Conservation (phyloP, 2,113 vertebrate genomes). For the Ptychochromis oligacanthus region DNA sequence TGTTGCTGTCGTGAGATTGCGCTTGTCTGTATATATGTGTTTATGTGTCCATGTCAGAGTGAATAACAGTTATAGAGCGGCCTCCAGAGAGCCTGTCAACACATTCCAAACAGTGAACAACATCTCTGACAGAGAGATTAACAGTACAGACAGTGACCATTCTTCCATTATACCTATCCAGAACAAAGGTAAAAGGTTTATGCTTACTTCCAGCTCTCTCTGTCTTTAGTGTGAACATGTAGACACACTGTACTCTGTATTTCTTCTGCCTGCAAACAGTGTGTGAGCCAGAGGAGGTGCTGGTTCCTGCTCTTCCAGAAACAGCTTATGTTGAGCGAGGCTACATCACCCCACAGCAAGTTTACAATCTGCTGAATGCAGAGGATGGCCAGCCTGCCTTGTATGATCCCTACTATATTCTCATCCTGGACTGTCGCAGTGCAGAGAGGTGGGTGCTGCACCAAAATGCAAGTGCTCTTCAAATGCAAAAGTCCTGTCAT, state of each 20-base stretch:
- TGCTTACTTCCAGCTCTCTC: neutral
- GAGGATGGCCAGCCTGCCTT: conserved; percentile 70
- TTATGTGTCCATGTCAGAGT: conserved; percentile 50
- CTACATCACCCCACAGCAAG: conserved; percentile 73
- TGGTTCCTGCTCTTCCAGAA: conserved; percentile 64
- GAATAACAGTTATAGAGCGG: conserved; percentile 57
- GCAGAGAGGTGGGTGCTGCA: conserved; percentile 62
- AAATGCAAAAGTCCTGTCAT: neutral
- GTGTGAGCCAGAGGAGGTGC: conserved; percentile 49
- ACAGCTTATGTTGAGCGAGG: conserved; percentile 58
- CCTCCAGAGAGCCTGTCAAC: conserved; percentile 38
- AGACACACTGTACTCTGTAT: neutral
- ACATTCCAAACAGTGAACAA: conserved; percentile 49
- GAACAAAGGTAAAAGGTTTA: conserved; percentile 45
- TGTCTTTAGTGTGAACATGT: neutral
- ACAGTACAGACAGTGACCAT: conserved; percentile 47
- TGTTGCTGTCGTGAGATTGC: neutral
- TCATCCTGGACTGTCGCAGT: conserved; percentile 72
- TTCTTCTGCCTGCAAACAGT: conserved; percentile 5
- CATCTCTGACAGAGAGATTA: conserved; percentile 64
- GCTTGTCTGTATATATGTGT: neutral
- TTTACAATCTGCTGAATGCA: conserved; percentile 71
- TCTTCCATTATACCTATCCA: conserved; percentile 33
- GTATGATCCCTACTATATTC: conserved; percentile 68
- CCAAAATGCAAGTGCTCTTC: neutral